Evolutionary conservation across 2,888 invertebrate species (phyloP), one percentile per base, ranked within the genome.

Genomic region (Eurytoma adleriae): DNA sequence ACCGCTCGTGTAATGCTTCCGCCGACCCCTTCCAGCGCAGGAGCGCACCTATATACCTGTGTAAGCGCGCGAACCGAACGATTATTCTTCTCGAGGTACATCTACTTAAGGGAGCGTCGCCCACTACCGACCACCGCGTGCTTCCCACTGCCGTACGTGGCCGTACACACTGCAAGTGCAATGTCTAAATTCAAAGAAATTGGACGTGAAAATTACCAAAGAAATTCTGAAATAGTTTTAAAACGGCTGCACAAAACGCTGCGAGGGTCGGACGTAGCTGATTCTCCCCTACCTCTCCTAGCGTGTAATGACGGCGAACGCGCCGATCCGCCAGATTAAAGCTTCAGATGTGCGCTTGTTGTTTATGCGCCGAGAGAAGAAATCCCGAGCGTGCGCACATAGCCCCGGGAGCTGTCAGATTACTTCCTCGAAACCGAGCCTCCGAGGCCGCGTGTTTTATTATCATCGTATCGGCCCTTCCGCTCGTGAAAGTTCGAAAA

Each of bases 11-110:
- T 57, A 18, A 18, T 59, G 18, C 56, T 61, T n/a, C 68, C 73
- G 52, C 24, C 59, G 18, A 13, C 20, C 71, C 24, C 50, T 62
- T 24, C 27, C 13, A 4, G 27, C 54, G 16, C 52, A 20, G 3
- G 14, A n/a, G 54, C 40, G 18, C 61, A 40, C 50, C 20, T 57
- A 52, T 27, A 20, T 61, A 56, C n/a, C 40, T 40, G 40, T 40
- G 71, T 59, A 48, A 52, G 72, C 52, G 57, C 57, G 70, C 48
- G 20, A 62, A 62, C 62, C 24, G 62, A 70, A 61, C 68, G 73
- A 73, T 68, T 73, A 78, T 62, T 69, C 67, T 71, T 78, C 57
- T 61, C 27, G 62, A 10, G 50, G 54, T 57, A 67, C 57, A 59
- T 62, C n/a, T 40, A 14, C 12, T 18, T n/a, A n/a, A 14, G 30